A percentile compares a stretch with the other conserved stretches of the same genome.
Conservation (phyloP, 2,888 invertebrate genomes). For the Mythimna lalbum region DNA sequence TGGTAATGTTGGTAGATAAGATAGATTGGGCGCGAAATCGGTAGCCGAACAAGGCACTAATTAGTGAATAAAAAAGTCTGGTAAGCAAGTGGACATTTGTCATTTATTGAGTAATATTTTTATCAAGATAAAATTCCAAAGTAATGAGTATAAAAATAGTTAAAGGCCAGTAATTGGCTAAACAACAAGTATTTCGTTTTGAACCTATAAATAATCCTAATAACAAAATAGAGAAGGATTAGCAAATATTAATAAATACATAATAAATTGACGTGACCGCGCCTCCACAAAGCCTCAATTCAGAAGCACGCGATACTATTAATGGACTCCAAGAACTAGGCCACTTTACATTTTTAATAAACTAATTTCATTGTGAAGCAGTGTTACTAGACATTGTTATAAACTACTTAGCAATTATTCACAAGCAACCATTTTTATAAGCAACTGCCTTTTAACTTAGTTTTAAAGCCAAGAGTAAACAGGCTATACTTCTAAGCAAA, state of each 20-base stretch:
- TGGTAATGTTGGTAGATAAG: conserved; percentile 32
- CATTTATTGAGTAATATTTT: conserved; percentile 1
- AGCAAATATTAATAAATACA: conserved; percentile 26
- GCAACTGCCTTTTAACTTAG: neutral
- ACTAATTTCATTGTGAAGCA: conserved; percentile 18
- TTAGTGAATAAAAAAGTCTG: conserved; percentile 15
- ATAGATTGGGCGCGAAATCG: conserved; percentile 22
- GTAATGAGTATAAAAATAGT: neutral
- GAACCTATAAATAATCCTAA: neutral
- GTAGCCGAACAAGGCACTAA: conserved; percentile 16
- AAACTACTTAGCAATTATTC: conserved; percentile 3
- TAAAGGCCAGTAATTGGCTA: neutral
- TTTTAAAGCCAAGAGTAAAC: neutral
- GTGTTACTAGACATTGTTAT: neutral
- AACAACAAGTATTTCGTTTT: too few relatives aligned
- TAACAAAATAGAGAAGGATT: conserved; percentile 5
- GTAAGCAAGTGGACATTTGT: neutral
- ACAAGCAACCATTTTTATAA: neutral
- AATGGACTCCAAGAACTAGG: conserved; percentile 36
- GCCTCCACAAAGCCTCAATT: neutral
- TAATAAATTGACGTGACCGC: conserved; percentile 28
- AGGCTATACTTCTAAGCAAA: neutral
- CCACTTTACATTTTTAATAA: conserved; percentile 43
- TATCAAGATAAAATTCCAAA: neutral
- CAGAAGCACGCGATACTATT: conserved; percentile 53